Base-by-base conservation (phyloP, 2,888 invertebrate genomes). In the Pharmacophagus antenor region DNA sequence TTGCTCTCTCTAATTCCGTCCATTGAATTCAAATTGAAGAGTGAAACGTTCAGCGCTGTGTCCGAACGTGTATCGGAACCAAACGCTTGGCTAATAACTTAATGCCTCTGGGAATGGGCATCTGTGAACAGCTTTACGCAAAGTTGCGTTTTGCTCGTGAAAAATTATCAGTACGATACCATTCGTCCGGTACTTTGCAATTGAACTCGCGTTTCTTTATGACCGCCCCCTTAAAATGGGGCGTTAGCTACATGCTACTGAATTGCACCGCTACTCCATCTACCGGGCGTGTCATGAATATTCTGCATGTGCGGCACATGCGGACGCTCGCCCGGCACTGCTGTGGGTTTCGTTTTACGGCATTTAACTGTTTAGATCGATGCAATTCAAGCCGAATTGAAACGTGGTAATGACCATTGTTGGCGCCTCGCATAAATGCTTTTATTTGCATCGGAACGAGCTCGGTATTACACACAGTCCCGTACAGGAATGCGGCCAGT, bases 1-100 rank as follows among this genome's bases (percentile, higher is more conserved):
- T 69, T 72, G 76, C 64, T 62, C 79, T 73, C 80, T 78, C 82
- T 85, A 85, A 88, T 86, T 85, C 83, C 76, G 76, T 82, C 82
- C 84, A 87, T 87, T 87, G 86, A 87, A 89, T 88, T 87, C 84
- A 86, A 87, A 88, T 88, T 82, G 83, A 84, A 83, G 86, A 82
- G 85, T 84, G 80, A 84, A 88, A 84, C 80, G 82, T 77, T 76
- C 72, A 70, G 71, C 70, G 71, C 77, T 72, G 66, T 71, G 74
- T 70, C 76, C 73, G 69, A 69, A 70, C 79, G 74, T 77, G 82
- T 81, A 85, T 80, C 77, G 79, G 77, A 73, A 77, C 76, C 73
- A 76, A 74, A 76, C 80, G 80, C 77, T 84, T 82, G 79, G 85
- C 84, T 87, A 88, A 88, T 88, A 88, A 85, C 88, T 85, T 86